Evolutionary conservation across 2,113 vertebrate genomes (phyloP), one percentile per base, ranked within the genome.

Genomic region (Pitta sordida): DNA sequence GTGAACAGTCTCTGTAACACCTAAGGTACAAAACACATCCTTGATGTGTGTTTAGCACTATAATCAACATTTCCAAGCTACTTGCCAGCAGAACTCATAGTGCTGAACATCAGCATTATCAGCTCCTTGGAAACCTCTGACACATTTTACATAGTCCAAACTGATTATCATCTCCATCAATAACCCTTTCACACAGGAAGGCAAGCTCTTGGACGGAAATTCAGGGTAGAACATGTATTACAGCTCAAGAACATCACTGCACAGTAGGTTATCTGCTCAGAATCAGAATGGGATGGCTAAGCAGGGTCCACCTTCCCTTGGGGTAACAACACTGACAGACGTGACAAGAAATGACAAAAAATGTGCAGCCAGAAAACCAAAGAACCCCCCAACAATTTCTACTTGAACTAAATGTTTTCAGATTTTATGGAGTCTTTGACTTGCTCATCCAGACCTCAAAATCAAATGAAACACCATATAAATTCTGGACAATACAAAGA

Each of bases 241-340:
- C 15, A 87, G 52, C 32, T 78, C 32, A 55, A 46, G 41, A 22
- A 23, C 34, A 52, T 11, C 4, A 0, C 6, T 64, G 58, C 49
- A n/a, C 59, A 58, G 55, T 3, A 49, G 30, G 29, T 34, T 51
- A 51, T 37, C 60, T 21, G 49, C 49, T 48, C 26, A 15, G 10
- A 15, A 49, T 6, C 32, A 37, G 24, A 36, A n/a, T 0, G 3
- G 64, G 37, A 46, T 18, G 63, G 34, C 44, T 26, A 37, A 74
- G 37, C 4, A 29, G 60, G 34, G 39, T 1, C 48, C 49, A n/a
- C 15, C 53, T 48, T 36, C 64, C 52, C 30, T 2, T 5, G 2
- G 21, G 19, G 30, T 4, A 80, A 36, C 3, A 0, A 6, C 24
- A 30, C 32, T 10, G 1, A 34, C 41, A 44, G 12, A 13, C 9